Base-by-base conservation (phyloP, 2,888 invertebrate genomes). In the Nomada fucata region DNA sequence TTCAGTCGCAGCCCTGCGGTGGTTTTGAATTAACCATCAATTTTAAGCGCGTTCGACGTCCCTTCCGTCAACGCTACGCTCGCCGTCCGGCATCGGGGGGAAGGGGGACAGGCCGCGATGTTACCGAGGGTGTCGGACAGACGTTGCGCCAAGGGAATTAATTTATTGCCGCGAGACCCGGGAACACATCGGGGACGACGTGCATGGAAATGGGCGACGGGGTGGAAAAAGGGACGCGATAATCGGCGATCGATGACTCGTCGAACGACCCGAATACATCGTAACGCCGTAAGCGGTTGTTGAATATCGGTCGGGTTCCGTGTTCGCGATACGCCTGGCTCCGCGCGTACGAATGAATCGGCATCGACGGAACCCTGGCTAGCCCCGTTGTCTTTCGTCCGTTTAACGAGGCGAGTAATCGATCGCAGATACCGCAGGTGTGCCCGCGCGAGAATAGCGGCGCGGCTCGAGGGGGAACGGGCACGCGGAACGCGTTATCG, bases 1-100 rank as follows among this genome's bases (percentile, higher is more conserved):
- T 91, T 90, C 91, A 86, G 89, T 89, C 74, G 86, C 86, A 88
- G 87, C 86, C 89, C 84, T 86, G 84, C 88, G 88, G 90, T 86
- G 90, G 90, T 91, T 91, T 90, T 90, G 89, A 91, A 91, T 91
- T 91, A 91, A 91, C 90, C 90, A 90, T 91, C 90, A 89, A 90
- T 91, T 91, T 91, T 90, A 90, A 87, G 76, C 89, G 86, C 87
- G 87, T 76, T 84, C 88, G 84, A 84, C 82, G 82, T 77, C 83
- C 83, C 80, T 87, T 82, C 80, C 83, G 77, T 64, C 81, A 72
- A 73, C 63, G 68, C 76, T 20, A 47, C 73, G 18, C 60, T n/a
- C 42, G 11, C 64, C 73, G 64, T 64, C 72, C 73, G 29, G 73
- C 64, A 5, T 20, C 36, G 23, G 60, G 23, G 23, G 23, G 23